These are phyloP conservation scores for Agrochola lychnidis DNA, from an alignment of 2,888 invertebrate genomes.

Conservation along the genomic window DNA sequence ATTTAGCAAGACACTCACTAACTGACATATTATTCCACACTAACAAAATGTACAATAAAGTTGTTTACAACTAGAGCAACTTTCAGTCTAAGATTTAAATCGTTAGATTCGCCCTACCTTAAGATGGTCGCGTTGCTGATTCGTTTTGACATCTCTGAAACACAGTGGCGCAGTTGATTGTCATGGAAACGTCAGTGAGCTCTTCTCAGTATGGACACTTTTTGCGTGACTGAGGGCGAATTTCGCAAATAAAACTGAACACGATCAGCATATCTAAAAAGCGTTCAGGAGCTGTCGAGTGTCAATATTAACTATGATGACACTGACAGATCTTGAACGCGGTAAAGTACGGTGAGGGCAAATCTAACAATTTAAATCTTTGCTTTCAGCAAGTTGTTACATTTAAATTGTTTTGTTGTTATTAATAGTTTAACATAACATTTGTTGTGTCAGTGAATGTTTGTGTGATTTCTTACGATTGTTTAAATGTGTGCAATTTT, in stretches of 20 bases:
- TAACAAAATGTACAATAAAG: slow-evolving; percentile 27
- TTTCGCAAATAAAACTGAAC: too few relatives aligned
- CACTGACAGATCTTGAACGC: neutral
- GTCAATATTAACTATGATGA: neutral
- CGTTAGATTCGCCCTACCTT: neutral
- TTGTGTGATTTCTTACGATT: slow-evolving; percentile 19
- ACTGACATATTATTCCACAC: slow-evolving; percentile 38
- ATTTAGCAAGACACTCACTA: slow-evolving; percentile 26
- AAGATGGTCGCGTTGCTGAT: neutral
- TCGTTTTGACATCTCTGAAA: neutral
- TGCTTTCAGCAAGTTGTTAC: neutral
- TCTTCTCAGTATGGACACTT: neutral
- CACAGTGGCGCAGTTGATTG: neutral
- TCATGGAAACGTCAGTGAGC: neutral
- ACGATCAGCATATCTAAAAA: neutral
- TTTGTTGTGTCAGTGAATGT: slow-evolving; percentile 13
- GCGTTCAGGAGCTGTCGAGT: neutral
- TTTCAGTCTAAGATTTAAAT: neutral
- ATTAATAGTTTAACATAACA: slow-evolving; percentile 8
- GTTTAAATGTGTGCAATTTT: slow-evolving; percentile 44
- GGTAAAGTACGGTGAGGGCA: too few relatives aligned
- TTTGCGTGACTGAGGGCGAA: too few relatives aligned
- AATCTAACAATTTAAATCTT: neutral
- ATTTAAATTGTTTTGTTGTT: slow-evolving; percentile 35
- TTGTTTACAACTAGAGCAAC: neutral